Percentiles rank a stretch among this genome's conserved stretches.
Conservation (phyloP, 2,113 vertebrate genomes). For the Actenoides lindsayi region DNA sequence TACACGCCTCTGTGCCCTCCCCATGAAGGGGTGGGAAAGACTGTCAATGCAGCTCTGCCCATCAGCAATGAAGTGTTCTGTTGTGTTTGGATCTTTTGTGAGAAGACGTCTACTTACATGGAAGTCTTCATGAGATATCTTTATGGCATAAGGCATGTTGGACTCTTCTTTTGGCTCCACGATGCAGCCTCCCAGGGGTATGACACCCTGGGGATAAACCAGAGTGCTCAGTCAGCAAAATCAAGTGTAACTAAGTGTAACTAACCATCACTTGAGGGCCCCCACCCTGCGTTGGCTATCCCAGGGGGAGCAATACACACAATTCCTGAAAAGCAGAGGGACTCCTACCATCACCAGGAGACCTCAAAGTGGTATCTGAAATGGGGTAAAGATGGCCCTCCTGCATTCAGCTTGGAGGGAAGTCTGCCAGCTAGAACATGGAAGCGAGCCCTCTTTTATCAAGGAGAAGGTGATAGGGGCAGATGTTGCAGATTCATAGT, state of each 20-base stretch:
- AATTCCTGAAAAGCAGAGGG: neutral
- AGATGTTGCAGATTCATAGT: fast-evolving
- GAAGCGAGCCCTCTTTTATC: neutral
- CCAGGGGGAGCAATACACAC: neutral
- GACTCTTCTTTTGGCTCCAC: slow-evolving; percentile 89
- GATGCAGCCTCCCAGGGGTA: slow-evolving; percentile 92
- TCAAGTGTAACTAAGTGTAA: neutral
- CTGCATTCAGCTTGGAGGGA: neutral
- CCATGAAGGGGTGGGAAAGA: neutral
- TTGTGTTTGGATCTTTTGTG: neutral
- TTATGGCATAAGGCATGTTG: slow-evolving; percentile 94
- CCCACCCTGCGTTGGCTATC: neutral
- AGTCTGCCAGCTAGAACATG: neutral
- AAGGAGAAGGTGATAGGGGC: neutral
- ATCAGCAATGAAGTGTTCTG: neutral
- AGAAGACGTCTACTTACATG: slow-evolving; percentile 79
- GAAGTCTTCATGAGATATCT: slow-evolving; percentile 93
- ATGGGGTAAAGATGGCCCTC: neutral
- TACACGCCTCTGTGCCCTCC: neutral
- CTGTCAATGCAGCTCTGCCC: neutral
- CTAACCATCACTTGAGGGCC: neutral
- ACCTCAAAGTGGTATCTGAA: neutral
- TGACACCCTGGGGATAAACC: slow-evolving; percentile 85
- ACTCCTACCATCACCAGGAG: neutral
- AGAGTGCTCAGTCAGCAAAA: neutral